These are phyloP conservation scores for Lichenostomus cassidix DNA, from an alignment of 2,113 vertebrate genomes.

Conservation along the genomic window DNA sequence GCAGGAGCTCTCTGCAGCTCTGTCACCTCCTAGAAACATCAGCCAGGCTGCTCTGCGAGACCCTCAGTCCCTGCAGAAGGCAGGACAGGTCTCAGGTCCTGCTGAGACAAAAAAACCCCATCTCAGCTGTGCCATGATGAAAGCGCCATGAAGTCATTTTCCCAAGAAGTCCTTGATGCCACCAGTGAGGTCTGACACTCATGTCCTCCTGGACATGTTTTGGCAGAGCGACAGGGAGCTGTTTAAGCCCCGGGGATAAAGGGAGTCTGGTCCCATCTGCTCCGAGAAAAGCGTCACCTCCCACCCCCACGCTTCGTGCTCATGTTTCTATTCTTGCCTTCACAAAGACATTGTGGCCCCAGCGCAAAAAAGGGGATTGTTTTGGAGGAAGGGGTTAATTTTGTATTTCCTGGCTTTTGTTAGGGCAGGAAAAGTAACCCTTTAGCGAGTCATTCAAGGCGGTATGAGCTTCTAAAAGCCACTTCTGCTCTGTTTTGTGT, in stretches of 20 bases:
- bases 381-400: conserved; percentile 61
- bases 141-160: background rate
- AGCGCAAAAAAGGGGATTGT: background rate
- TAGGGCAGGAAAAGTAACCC: conserved; percentile 29
- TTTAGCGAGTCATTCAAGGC: background rate
- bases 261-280: background rate
- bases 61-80: background rate
- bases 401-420: conserved; percentile 63
- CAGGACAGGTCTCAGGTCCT: background rate
- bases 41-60: background rate
- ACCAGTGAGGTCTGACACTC: background rate
- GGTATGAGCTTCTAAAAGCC: background rate
- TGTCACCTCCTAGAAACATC: background rate
- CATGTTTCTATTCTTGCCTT: conserved; percentile 28
- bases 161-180: background rate
- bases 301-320: background rate
- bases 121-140: background rate
- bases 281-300: background rate
- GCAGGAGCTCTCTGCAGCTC: background rate
- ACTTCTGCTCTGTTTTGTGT: background rate
- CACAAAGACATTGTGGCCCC: background rate
- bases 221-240: background rate
- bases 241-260: background rate
- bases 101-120: background rate
- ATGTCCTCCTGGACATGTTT: background rate